Percentiles rank a stretch among this genome's conserved stretches.
Conservation (phyloP, 2,113 vertebrate species). For the Triplophysa tibetana region DNA sequence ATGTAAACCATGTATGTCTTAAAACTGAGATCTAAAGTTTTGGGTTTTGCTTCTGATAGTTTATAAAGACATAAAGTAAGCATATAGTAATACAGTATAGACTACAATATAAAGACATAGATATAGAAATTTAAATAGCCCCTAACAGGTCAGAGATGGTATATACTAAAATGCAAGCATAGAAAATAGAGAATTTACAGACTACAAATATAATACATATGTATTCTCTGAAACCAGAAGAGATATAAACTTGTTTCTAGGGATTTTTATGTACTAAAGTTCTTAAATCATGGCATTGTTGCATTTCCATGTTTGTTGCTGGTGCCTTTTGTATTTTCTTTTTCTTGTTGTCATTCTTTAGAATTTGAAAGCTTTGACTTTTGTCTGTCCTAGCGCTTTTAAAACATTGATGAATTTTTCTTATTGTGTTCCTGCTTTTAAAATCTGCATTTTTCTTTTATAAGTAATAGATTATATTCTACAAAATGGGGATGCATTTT, state of each 20-base stretch:
- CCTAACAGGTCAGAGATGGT: slow-evolving; percentile 13
- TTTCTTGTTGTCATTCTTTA: slow-evolving; percentile 9
- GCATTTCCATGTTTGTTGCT: slow-evolving; percentile 35
- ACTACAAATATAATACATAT: neutral
- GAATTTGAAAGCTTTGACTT: neutral
- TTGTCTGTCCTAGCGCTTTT: slow-evolving; percentile 9
- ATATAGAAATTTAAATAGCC: slow-evolving; percentile 32
- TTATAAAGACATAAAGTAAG: slow-evolving; percentile 8
- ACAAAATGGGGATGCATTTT: neutral
- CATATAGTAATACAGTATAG: slow-evolving; percentile 20
- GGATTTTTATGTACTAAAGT: neutral
- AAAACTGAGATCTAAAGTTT: neutral
- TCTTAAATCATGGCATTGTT: slow-evolving; percentile 8
- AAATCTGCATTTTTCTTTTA: slow-evolving; percentile 3
- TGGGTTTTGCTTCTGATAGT: neutral
- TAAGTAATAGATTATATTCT: neutral
- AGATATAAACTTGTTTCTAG: neutral
- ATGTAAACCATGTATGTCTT: slow-evolving; percentile 5
- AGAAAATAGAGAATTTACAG: slow-evolving; percentile 9
- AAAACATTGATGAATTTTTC: neutral
- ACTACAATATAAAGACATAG: neutral
- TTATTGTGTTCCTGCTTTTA: neutral
- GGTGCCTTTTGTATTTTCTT: slow-evolving; percentile 16
- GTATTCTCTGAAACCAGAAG: slow-evolving; percentile 17
- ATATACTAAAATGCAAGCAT: slow-evolving; percentile 11